Conservation (phyloP, 2,888 invertebrate species). For the Tetropium fuscum region DNA sequence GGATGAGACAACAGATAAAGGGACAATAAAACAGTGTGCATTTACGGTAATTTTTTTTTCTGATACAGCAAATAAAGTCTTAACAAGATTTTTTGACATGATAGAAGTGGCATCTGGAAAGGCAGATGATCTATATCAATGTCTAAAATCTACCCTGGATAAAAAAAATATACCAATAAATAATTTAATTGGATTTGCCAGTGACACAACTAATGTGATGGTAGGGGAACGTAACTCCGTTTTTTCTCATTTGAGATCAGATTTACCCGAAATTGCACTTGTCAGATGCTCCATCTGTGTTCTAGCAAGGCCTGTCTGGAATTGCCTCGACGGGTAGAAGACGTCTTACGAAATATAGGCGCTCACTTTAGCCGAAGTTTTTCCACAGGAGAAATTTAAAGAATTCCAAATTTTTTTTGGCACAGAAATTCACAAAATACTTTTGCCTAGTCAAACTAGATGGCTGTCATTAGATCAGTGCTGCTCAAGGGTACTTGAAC, state of each 20-base stretch:
- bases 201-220: conserved; percentile 48
- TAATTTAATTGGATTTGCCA: conserved; percentile 43
- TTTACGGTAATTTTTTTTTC: conserved; percentile 30
- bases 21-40: conserved; percentile 34
- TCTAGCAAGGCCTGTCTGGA: conserved; percentile 55
- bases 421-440: too few relatives aligned
- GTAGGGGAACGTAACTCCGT: conserved; percentile 43
- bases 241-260: conserved; percentile 29
- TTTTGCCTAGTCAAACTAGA: too few relatives aligned
- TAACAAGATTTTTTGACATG: conserved; percentile 46
- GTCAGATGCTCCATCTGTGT: too few relatives aligned
- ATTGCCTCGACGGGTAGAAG: conserved; percentile 47
- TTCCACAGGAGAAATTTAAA: conserved; percentile 39
- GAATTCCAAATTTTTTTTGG: conserved; percentile 53
- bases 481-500: too few relatives aligned
- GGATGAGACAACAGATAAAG: conserved; percentile 31
- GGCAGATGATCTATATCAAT: conserved; percentile 35
- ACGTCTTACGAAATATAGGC: conserved; percentile 45
- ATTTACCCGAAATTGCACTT: conserved; percentile 53
- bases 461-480: too few relatives aligned
- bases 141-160: conserved; percentile 30
- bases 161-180: conserved; percentile 37
- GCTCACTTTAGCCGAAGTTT: conserved; percentile 42
- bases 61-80: background rate
- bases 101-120: conserved; percentile 39